Evolutionary conservation across 2,888 invertebrate genomes (phyloP).

Genomic region (Scaptomyza reducta): DNA sequence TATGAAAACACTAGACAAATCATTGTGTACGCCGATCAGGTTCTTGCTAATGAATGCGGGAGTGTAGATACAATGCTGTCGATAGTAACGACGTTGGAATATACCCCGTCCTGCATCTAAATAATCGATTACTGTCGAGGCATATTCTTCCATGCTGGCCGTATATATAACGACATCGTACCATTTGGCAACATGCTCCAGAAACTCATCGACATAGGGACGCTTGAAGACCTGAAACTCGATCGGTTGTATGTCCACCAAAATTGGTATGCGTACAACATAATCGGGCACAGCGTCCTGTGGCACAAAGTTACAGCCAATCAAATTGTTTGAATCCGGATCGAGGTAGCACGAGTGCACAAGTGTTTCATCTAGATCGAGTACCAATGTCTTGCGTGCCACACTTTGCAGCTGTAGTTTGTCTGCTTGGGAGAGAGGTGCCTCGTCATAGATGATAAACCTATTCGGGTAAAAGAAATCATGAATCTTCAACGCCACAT

Average conservation of each 20-base stretch:
- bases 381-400: slow-evolving; percentile 49
- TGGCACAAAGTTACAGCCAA: slow-evolving; percentile 51
- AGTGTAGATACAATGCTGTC: slow-evolving; percentile 53
- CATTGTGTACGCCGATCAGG: slow-evolving; percentile 32
- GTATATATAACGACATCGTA: slow-evolving; percentile 65
- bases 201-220: slow-evolving; percentile 57
- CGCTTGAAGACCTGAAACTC: slow-evolving; percentile 57
- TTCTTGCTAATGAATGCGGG: slow-evolving; percentile 43
- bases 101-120: slow-evolving; percentile 58
- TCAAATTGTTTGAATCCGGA: slow-evolving; percentile 34
- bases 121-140: slow-evolving; percentile 48
- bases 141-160: slow-evolving; percentile 63
- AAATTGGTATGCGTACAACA: slow-evolving; percentile 25
- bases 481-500: slow-evolving; percentile 12
- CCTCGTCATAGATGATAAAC: slow-evolving; percentile 26
- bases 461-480: not conserved
- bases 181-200: slow-evolving; percentile 55
- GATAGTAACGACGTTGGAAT: slow-evolving; percentile 53
- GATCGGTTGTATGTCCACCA: slow-evolving; percentile 17
- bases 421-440: slow-evolving; percentile 28
- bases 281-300: slow-evolving; percentile 46
- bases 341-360: slow-evolving; percentile 63
- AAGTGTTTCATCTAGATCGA: slow-evolving; percentile 66
- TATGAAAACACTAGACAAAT: slow-evolving; percentile 48
- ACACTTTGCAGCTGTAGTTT: slow-evolving; percentile 3